A percentile compares a stretch with the other conserved stretches of the same genome.
phyloP scores from a whole-genome alignment of 2,797 vertebrate genomes.

The Choloepus didactylus region DNA sequence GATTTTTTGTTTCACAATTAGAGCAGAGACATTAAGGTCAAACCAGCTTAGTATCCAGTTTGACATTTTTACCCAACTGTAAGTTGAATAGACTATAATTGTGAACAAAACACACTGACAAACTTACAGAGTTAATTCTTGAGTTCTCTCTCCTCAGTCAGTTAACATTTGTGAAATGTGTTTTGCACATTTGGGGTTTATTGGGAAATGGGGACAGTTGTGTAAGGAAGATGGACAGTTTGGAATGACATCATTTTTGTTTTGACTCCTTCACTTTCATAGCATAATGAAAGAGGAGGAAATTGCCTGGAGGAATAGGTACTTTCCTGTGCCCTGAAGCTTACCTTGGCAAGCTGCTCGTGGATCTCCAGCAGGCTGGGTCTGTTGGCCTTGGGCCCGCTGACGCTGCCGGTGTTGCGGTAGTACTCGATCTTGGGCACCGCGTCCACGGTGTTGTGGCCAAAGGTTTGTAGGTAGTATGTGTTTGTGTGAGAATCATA shows the following conservation, averaged over 20 bases:
- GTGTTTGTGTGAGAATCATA: constrained; percentile 89
- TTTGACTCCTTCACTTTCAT: background rate
- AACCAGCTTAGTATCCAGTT: constrained; percentile 12
- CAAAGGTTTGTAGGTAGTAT: constrained; percentile 93
- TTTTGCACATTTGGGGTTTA: background rate
- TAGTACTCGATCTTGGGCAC: constrained; percentile 97
- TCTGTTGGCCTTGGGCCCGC: constrained; percentile 93
- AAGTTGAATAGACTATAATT: background rate
- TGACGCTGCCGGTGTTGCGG: constrained; percentile 95
- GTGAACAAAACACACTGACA: constrained; percentile 15
- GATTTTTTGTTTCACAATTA: background rate
- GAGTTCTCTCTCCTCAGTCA: background rate
- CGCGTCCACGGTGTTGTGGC: constrained; percentile 96
- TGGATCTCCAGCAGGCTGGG: constrained; percentile 98
- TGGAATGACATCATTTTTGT: background rate
- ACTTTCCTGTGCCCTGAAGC: constrained; percentile 73
- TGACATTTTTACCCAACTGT: constrained; percentile 15
- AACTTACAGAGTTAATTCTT: constrained; percentile 33
- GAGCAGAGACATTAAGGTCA: background rate
- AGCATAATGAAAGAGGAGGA: background rate
- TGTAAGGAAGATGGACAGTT: background rate
- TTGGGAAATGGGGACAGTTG: background rate
- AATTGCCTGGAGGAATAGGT: constrained; percentile 54
- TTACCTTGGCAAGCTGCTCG: constrained; percentile 96
- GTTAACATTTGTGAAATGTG: background rate